These are phyloP conservation scores for Drosophila algonquin DNA, from an alignment of 2,888 invertebrate species.

Conservation along the genomic window DNA sequence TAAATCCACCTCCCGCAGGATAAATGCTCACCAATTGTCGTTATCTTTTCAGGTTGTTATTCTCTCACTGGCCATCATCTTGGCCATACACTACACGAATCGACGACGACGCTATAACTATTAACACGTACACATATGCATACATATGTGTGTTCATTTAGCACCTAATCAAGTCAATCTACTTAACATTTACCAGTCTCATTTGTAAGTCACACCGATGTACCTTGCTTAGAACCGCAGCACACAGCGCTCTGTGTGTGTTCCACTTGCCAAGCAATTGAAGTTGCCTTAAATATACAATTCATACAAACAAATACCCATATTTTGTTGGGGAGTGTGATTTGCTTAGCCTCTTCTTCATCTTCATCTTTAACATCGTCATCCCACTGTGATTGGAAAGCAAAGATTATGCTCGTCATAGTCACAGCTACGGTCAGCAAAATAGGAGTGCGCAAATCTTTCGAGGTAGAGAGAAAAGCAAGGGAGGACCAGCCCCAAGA, in stretches of 20 bases:
- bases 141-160: conserved; percentile 1
- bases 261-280: conserved; percentile 66
- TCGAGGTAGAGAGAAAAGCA: too few relatives aligned
- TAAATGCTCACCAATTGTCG: conserved; percentile 6
- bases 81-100: conserved; percentile 80
- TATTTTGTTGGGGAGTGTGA: background rate
- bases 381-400: conserved; percentile 10
- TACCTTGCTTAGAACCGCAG: conserved; percentile 50
- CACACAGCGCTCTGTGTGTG: conserved; percentile 16
- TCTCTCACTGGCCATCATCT: conserved; percentile 65
- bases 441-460: background rate
- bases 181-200: conserved; percentile 26
- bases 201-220: conserved; percentile 60
- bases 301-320: conserved; percentile 8
- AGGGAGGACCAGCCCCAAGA: too few relatives aligned
- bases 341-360: background rate
- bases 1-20: too few relatives aligned
- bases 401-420: conserved; percentile 29
- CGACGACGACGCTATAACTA: conserved; percentile 77
- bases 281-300: conserved; percentile 50
- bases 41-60: conserved; percentile 61
- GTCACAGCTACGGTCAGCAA: background rate
- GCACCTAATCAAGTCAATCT: conserved; percentile 18
- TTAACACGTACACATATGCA: conserved; percentile 35
- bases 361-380: background rate